These are phyloP conservation scores for Cantharis rustica DNA, from an alignment of 2,888 invertebrate species.

Conservation along the genomic window DNA sequence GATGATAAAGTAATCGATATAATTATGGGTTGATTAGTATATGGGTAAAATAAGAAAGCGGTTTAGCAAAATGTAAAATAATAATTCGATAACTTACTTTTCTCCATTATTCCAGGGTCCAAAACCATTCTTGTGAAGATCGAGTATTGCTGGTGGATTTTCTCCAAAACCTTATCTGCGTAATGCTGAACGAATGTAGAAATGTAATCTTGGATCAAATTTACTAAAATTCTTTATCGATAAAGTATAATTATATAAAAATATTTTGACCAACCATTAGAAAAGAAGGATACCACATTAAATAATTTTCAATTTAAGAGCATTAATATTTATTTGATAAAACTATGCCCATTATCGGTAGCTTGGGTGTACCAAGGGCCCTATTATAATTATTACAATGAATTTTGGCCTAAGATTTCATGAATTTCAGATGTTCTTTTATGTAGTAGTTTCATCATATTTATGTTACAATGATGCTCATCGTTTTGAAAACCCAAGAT, in stretches of 20 bases:
- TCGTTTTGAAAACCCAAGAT: conserved; percentile 1
- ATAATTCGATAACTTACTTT: not conserved
- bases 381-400: not conserved
- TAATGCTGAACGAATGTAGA: not conserved
- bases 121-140: not conserved
- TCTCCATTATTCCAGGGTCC: not conserved
- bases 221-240: not conserved
- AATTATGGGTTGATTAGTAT: not conserved
- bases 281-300: not conserved
- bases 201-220: not conserved
- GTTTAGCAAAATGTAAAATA: not conserved
- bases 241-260: too few species aligned
- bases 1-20: not conserved
- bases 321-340: not conserved
- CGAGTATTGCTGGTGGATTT: not conserved
- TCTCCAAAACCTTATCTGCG: not conserved
- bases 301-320: not conserved
- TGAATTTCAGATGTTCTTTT: not conserved
- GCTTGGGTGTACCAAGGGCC: not conserved
- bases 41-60: not conserved
- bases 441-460: not conserved
- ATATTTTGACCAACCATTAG: not conserved
- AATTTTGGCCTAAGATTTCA: not conserved
- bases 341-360: not conserved
- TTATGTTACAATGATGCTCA: not conserved